Evolutionary conservation across 37 sponge, comb jelly and placozoan species (phyloP).

Genomic region (Hormiphora californensis): DNA sequence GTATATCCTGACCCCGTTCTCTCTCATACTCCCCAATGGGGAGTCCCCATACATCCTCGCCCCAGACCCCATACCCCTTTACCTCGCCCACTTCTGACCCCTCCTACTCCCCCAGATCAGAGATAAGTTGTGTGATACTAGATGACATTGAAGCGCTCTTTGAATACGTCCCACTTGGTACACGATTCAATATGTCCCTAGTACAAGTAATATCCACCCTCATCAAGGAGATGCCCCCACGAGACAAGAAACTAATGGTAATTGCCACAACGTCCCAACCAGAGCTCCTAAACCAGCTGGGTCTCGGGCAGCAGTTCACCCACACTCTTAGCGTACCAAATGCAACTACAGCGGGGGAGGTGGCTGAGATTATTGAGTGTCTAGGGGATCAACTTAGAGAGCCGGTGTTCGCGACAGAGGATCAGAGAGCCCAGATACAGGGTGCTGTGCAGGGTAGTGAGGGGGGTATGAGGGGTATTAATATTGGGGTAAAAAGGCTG

Average conservation of each 20-base stretch:
- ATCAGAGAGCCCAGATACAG: too few relatives aligned
- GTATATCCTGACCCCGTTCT: too few relatives aligned
- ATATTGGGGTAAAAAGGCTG: constrained; percentile 3
- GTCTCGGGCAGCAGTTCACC: constrained; percentile 24
- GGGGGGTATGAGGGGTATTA: not conserved
- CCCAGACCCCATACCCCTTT: too few relatives aligned
- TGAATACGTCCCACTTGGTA: constrained; percentile 56
- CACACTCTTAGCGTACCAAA: constrained; percentile 24
- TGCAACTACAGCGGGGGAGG: not conserved
- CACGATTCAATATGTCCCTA: constrained; percentile 49
- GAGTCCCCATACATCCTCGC: too few relatives aligned
- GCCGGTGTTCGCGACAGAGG: constrained; percentile 3
- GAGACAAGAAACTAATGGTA: constrained; percentile 42
- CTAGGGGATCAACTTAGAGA: not conserved
- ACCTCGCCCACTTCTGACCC: too few relatives aligned
- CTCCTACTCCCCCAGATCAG: too few relatives aligned
- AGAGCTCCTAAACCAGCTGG: not conserved
- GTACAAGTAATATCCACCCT: constrained; percentile 47
- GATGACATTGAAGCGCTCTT: constrained; percentile 89
- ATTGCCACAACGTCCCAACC: constrained; percentile 44
- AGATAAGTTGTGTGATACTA: constrained; percentile 87
- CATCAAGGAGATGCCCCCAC: constrained; percentile 39
- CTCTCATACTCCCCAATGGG: too few relatives aligned
- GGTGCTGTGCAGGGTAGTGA: too few relatives aligned
- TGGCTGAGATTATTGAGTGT: not conserved